Conservation (phyloP, 2,888 invertebrate species). For the Acleris emargana region DNA sequence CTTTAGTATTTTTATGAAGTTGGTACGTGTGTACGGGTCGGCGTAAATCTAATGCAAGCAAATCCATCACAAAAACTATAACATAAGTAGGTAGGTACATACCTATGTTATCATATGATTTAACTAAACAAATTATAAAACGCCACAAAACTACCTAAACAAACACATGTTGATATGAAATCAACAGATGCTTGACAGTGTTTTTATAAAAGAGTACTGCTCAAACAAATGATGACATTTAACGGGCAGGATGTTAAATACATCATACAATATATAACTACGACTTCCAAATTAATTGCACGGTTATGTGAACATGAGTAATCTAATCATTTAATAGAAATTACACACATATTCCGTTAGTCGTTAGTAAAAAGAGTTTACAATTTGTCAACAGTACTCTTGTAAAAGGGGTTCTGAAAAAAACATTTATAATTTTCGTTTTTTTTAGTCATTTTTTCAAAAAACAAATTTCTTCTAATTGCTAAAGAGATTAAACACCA, state of each 20-base stretch:
- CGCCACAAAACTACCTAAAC: slow-evolving; percentile 14
- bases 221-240: neutral
- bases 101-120: slow-evolving; percentile 11
- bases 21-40: too few relatives aligned
- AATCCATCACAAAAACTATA: neutral
- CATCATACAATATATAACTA: neutral
- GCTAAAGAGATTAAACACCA: too few relatives aligned
- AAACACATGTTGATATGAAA: slow-evolving; percentile 21
- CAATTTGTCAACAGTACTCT: too few relatives aligned
- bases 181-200: slow-evolving; percentile 17
- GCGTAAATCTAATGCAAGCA: neutral
- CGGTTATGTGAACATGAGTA: neutral
- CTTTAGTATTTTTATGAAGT: too few relatives aligned
- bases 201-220: slow-evolving; percentile 5
- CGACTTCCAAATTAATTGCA: neutral
- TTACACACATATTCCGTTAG: too few relatives aligned
- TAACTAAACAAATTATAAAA: slow-evolving; percentile 16
- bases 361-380: too few relatives aligned
- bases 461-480: too few relatives aligned
- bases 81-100: neutral
- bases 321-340: neutral
- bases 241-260: neutral
- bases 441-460: too few relatives aligned
- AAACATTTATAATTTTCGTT: too few relatives aligned
- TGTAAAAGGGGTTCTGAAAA: too few relatives aligned